A percentile compares a stretch with the other conserved stretches of the same genome.
phyloP scores from a whole-genome alignment of 1,140 invertebrate genomes.

The Pseudomyrmex dendroicus region DNA sequence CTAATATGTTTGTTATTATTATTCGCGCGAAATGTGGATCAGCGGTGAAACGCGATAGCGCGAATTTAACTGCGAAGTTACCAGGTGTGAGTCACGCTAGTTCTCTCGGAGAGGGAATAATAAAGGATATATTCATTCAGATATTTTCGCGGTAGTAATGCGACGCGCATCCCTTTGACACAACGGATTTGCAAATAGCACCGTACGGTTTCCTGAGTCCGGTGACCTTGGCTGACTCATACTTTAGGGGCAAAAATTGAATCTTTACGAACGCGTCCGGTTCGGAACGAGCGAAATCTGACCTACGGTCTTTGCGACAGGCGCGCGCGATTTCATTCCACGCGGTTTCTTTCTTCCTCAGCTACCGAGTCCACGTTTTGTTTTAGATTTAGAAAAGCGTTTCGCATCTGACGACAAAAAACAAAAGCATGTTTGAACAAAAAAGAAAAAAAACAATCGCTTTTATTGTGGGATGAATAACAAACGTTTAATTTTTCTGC shows the following conservation, averaged over 20 bases:
- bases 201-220: background rate
- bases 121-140: constrained; percentile 51
- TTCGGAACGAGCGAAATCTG: too few relatives aligned
- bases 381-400: too few relatives aligned
- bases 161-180: constrained; percentile 27
- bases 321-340: too few relatives aligned
- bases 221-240: constrained; percentile 58
- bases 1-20: background rate
- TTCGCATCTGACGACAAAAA: too few relatives aligned
- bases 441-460: too few relatives aligned
- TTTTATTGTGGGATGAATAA: background rate
- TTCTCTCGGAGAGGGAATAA: background rate
- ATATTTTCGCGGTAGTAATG: constrained; percentile 32
- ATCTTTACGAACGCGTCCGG: background rate
- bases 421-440: too few relatives aligned
- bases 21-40: background rate
- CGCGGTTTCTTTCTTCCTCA: too few relatives aligned
- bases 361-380: too few relatives aligned
- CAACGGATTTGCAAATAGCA: background rate
- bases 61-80: constrained; percentile 24
- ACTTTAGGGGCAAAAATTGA: background rate
- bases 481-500: background rate
- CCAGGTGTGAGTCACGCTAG: constrained; percentile 56
- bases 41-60: background rate
- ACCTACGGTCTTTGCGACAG: too few relatives aligned